Evolutionary conservation across 2,797 vertebrate species (phyloP), one percentile per base, ranked within the genome.

Genomic region (Carapus acus): DNA sequence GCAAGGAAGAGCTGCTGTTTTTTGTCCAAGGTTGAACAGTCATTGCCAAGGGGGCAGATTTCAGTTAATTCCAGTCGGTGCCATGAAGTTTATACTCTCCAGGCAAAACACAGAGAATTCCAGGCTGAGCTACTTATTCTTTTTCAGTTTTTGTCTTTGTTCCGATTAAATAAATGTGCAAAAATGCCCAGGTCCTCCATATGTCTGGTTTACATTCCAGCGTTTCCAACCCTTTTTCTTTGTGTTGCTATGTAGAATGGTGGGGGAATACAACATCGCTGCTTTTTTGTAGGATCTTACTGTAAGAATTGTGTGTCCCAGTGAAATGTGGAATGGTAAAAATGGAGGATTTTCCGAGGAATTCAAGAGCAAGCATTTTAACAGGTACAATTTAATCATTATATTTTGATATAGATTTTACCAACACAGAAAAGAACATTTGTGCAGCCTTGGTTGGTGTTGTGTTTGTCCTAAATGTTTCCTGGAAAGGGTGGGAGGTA

Each of bases 21-120:
- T n/a, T n/a, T 65, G 58, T 51, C 59, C 49, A 65, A 69, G 69
- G 53, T 56, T 65, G 46, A 54, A 72, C 58, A 62, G 74, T 66
- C 54, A 67, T 65, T 70, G 69, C 65, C 59, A 59, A 48, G 43
- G 51, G 31, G 75, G 69, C 52, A 61, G 44, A 34, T 74, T 49
- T 54, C 24, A 63, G 58, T 72, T 63, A 48, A 62, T 62, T 76
- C 41, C 60, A 66, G 3, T 42, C 8, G 33, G 23, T 56, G n/a
- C 36, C 6, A 27, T 14, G n/a, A n/a, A 43, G 44, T 58, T 71
- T 43, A 46, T 47, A 37, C 42, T 60, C 54, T 62, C n/a, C 27
- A 49, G 49, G 62, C 48, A 41, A 33, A 70, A 67, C 19, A 44
- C 49, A 54, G 39, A 42, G 12, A 3, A 39, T 29, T 65, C 37